Percentiles rank a stretch among this genome's conserved stretches.
Conservation (phyloP, 2,113 vertebrate genomes). For the Hippopotamus amphibius region DNA sequence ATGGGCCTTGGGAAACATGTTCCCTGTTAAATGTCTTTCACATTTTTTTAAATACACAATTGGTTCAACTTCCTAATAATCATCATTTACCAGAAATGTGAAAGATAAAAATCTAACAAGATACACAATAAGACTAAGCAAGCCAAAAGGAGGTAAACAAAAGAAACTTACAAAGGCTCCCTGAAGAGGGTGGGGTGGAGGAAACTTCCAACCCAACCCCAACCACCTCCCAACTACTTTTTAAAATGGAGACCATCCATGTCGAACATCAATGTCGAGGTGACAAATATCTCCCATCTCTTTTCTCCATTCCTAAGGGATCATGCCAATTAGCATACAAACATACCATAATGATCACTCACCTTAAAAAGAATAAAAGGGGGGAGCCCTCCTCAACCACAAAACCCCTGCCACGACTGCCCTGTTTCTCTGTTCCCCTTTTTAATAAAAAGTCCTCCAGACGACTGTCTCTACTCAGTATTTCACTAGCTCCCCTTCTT, state of each 20-base stretch:
- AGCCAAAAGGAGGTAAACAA: conserved; percentile 71
- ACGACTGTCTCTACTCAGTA: not conserved
- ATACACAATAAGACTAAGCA: conserved; percentile 73
- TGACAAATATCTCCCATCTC: not conserved
- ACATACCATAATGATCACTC: not conserved
- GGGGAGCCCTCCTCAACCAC: not conserved
- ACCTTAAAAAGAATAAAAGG: not conserved
- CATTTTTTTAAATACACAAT: conserved; percentile 80
- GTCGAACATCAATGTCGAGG: not conserved
- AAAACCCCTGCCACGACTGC: not conserved
- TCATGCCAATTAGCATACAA: not conserved
- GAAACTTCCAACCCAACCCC: not conserved
- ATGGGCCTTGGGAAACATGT: conserved; percentile 81
- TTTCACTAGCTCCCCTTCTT: not conserved
- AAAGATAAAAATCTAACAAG: conserved; percentile 83
- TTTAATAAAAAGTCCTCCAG: not conserved
- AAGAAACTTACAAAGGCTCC: conserved; percentile 41
- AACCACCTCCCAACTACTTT: not conserved
- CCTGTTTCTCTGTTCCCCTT: not conserved
- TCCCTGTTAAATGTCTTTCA: conserved; percentile 81
- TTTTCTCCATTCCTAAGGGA: not conserved
- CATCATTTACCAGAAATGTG: conserved; percentile 83
- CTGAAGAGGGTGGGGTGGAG: not conserved
- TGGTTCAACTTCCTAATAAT: conserved; percentile 87
- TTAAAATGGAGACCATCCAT: not conserved